Conservation (phyloP, 2,888 invertebrate genomes). For the Mactromeris polynyma region DNA sequence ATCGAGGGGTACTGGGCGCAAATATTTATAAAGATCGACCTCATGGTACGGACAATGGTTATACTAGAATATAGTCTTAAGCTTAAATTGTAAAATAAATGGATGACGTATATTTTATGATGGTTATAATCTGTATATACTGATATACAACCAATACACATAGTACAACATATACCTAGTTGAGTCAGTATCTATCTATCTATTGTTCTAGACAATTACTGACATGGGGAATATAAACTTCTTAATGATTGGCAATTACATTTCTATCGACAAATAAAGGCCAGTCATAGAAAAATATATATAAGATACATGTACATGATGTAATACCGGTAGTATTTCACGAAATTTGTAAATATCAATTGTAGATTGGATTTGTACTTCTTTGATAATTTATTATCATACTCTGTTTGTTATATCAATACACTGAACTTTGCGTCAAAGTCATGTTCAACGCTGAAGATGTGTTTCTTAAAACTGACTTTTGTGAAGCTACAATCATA, state of each 20-base stretch:
- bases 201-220: background rate
- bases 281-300: background rate
- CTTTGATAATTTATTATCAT: too few species aligned
- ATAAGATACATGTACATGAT: background rate
- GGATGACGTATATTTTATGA: background rate
- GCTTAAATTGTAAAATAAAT: background rate
- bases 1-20: too few species aligned
- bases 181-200: background rate
- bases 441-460: too few species aligned
- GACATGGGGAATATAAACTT: background rate
- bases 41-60: background rate
- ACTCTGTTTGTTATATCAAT: too few species aligned
- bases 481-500: too few species aligned
- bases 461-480: too few species aligned
- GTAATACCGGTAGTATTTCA: background rate
- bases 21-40: background rate
- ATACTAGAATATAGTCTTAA: background rate
- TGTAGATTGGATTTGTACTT: too few species aligned
- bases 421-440: too few species aligned
- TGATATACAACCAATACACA: background rate
- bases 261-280: background rate
- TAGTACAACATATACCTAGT: background rate
- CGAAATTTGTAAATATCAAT: background rate
- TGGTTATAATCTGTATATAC: background rate
- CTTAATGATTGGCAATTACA: background rate